Conservation (phyloP, 2,888 invertebrate genomes). For the Plagiodera versicolora region DNA sequence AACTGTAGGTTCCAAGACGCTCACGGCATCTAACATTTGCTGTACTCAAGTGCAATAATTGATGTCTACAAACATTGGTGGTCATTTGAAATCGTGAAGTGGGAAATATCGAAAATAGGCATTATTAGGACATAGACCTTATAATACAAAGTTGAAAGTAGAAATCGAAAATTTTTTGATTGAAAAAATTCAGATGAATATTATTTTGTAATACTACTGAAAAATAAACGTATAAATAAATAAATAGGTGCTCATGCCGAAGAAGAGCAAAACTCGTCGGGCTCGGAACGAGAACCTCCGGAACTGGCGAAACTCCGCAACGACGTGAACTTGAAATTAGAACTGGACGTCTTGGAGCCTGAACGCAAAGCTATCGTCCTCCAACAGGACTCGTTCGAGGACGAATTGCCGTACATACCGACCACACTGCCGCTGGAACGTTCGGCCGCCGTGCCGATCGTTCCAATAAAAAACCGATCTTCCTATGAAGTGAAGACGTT, state of each 20-base stretch:
- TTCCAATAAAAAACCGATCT: constrained; percentile 74
- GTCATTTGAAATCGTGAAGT: no score
- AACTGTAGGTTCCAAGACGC: no score
- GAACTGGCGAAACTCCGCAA: constrained; percentile 48
- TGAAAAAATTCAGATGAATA: no score
- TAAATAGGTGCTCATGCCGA: constrained; percentile 44
- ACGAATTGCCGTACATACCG: constrained; percentile 83
- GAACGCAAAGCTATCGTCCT: constrained; percentile 78
- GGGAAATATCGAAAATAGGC: no score
- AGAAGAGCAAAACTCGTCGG: constrained; percentile 63
- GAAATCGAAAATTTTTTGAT: no score
- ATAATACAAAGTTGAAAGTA: no score
- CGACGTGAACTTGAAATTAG: constrained; percentile 47
- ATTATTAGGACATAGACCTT: no score
- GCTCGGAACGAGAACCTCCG: constrained; percentile 74
- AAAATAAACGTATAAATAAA: no score
- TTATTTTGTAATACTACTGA: no score
- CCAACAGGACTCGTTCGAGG: constrained; percentile 81
- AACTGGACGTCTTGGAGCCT: constrained; percentile 63
- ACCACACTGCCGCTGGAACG: constrained; percentile 87
- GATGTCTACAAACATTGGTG: no score
- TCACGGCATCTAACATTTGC: no score
- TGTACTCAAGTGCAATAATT: no score
- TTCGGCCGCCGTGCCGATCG: constrained; percentile 76
- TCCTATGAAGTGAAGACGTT: constrained; percentile 66